Evolutionary conservation across 2,113 vertebrate genomes (phyloP).

Genomic region (Ceyx cyanopectus): DNA sequence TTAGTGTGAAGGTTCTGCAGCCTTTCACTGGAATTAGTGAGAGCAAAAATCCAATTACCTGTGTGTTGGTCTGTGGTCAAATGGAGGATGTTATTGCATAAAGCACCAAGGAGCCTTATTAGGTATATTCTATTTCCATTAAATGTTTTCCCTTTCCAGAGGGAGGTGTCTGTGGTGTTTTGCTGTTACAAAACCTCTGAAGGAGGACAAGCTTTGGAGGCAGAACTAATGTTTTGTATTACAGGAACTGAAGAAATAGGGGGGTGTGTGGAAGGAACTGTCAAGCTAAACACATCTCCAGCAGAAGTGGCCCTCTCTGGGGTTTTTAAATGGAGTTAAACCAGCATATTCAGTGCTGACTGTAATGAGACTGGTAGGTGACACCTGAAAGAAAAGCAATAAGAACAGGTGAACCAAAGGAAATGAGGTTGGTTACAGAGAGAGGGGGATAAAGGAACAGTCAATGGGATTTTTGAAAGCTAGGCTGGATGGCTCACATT

Average conservation of each 20-base stretch:
- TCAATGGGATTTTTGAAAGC: neutral
- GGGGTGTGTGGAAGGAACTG: rapidly evolving
- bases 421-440: neutral
- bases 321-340: neutral
- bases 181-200: neutral
- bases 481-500: neutral
- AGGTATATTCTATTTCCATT: neutral
- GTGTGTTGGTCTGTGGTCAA: neutral
- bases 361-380: neutral
- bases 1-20: neutral
- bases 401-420: neutral
- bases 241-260: neutral
- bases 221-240: neutral
- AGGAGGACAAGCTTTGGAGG: neutral
- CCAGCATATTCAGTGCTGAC: neutral
- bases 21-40: neutral
- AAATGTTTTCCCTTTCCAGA: neutral
- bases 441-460: neutral
- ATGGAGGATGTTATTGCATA: neutral
- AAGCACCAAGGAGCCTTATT: neutral
- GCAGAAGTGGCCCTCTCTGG: neutral
- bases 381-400: neutral
- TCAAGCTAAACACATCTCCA: neutral
- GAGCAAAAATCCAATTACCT: neutral
- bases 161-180: neutral